Evolutionary conservation across 35 echinoderm and acorn worm genomes (phyloP), one percentile per base, ranked within the genome.

Genomic region (Holothuria glaberrima): DNA sequence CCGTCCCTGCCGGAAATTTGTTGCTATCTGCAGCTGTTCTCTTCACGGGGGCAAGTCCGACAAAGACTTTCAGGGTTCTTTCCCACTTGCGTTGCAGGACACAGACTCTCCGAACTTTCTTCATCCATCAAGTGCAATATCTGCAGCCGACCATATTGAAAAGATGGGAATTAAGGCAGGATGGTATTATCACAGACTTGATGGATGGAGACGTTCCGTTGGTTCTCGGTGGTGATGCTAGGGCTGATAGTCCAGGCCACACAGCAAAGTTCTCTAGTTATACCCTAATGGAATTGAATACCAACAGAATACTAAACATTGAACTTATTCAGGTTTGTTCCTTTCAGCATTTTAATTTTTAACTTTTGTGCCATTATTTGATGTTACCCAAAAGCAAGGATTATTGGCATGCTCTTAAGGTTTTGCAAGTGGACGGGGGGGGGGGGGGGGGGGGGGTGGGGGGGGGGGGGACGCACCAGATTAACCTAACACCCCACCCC

Each of bases 1-100:
- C 76, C 36, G 83, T 84, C 0, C 93, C 93, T 34, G 93, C 93
- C 12, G 93, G 93, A 22, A 94, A 94, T 50, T 45, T 94, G 71
- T 62, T 94, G 2, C 29, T 94, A 30, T 94, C 88, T 20, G 75
- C 75, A 45, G 75, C 92, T 2, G 90, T 89, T 9, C 78, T 93
- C 58, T 93, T 93, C 74, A 61, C 92, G 1, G 87, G 92, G 60
- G 86, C 86, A 21, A 89, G 92, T 71, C 44, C 62, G 0, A 59
- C 87, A 22, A 90, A 93, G 65, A 84, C 67, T 12, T 61, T 93
- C 16, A 5, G 70, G 52, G 84, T 92, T 31, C 27, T 92, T 1
- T 12, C 20, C 30, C 48, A 65, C 35, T 26, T 92, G 28, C 20
- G 45, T 6, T 66, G 60, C 35, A 70, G 3, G 27, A 48, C 38